A percentile compares a stretch with the other conserved stretches of the same genome.
Evolutionary conservation across 1,140 invertebrate genomes (phyloP).

Genomic region (Halyomorpha halys): DNA sequence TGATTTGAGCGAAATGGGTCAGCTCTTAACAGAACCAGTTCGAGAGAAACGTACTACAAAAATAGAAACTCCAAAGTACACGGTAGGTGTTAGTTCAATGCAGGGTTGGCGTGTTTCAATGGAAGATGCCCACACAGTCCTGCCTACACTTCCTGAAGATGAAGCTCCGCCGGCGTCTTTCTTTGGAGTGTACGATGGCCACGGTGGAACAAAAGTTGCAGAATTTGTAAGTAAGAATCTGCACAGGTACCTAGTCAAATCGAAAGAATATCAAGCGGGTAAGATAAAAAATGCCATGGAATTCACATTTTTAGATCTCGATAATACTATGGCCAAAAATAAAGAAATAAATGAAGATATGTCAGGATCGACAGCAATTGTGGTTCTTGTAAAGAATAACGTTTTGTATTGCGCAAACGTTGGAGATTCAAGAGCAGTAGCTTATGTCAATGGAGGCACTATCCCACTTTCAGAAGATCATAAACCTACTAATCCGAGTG

Average conservation of each 20-base stretch:
- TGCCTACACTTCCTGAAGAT: conserved; percentile 84
- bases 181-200: conserved; percentile 95
- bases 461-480: conserved; percentile 79
- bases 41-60: conserved; percentile 83
- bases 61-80: conserved; percentile 54
- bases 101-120: conserved; percentile 98
- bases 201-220: conserved; percentile 86
- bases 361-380: conserved; percentile 88
- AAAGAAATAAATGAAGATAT: conserved; percentile 78
- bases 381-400: conserved; percentile 74
- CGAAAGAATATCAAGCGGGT: conserved; percentile 67
- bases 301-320: conserved; percentile 80
- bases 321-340: conserved; percentile 83
- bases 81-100: conserved; percentile 91
- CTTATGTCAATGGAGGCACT: conserved; percentile 55
- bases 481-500: conserved; percentile 81
- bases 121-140: conserved; percentile 96
- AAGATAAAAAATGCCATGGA: conserved; percentile 72
- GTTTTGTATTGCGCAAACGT: conserved; percentile 85
- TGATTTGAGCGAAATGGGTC: conserved; percentile 58
- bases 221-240: conserved; percentile 92
- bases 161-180: conserved; percentile 67
- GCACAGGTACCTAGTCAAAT: conserved; percentile 72
- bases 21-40: conserved; percentile 87
- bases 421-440: conserved; percentile 88